Evolutionary conservation across 2,888 invertebrate species (phyloP).

Genomic region (Apeira syringaria): DNA sequence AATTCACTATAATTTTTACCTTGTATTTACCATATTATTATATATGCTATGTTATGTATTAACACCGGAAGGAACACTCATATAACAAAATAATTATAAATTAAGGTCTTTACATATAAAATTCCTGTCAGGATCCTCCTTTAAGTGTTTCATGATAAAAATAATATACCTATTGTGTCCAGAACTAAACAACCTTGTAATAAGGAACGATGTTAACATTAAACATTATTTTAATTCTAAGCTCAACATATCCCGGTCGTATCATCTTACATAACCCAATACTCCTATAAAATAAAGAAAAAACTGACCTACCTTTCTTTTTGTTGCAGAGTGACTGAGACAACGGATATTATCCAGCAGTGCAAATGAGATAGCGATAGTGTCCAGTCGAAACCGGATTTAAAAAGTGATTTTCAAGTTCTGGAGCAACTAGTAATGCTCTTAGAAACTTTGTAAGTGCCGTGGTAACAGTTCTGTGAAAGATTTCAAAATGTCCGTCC

Average conservation of each 20-base stretch:
- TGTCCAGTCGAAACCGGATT: slow-evolving; percentile 58
- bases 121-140: too few relatives aligned
- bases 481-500: slow-evolving; percentile 62
- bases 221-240: slow-evolving; percentile 12
- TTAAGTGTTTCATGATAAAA: too few relatives aligned
- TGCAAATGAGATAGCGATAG: slow-evolving; percentile 45
- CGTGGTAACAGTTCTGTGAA: slow-evolving; percentile 38
- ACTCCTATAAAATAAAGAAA: slow-evolving; percentile 39
- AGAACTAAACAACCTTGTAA: neutral
- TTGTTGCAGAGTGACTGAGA: slow-evolving; percentile 72
- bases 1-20: too few relatives aligned
- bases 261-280: slow-evolving; percentile 38
- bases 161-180: too few relatives aligned
- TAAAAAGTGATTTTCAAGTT: slow-evolving; percentile 51
- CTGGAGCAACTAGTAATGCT: slow-evolving; percentile 68
- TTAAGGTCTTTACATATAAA: too few relatives aligned
- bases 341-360: slow-evolving; percentile 29
- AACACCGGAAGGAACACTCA: too few relatives aligned
- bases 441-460: slow-evolving; percentile 45
- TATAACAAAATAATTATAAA: too few relatives aligned
- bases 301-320: slow-evolving; percentile 56
- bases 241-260: slow-evolving; percentile 18
- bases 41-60: too few relatives aligned
- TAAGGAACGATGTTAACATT: too few relatives aligned
- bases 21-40: too few relatives aligned